Evolutionary conservation across 2,113 vertebrate genomes (phyloP).

Genomic region (Heteronetta atricapilla): DNA sequence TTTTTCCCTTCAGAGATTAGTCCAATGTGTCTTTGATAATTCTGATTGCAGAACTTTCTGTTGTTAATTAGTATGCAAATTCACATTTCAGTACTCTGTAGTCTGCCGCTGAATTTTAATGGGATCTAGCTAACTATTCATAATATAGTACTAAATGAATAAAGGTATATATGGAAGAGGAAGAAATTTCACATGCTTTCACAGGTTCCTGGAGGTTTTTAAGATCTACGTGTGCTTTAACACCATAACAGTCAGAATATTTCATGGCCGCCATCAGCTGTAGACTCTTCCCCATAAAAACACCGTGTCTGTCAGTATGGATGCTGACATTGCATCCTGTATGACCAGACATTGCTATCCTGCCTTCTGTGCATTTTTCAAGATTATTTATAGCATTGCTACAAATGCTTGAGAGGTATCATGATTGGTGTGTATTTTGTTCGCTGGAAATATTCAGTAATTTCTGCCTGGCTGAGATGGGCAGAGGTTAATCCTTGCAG

Average conservation of each 20-base stretch:
- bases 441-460: neutral
- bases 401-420: neutral
- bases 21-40: slow-evolving; percentile 22
- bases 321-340: neutral
- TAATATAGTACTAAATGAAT: neutral
- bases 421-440: neutral
- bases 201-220: neutral
- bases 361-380: neutral
- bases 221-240: neutral
- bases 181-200: neutral
- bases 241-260: neutral
- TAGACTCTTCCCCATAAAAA: neutral
- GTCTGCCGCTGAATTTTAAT: neutral
- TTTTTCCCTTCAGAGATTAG: slow-evolving; percentile 21
- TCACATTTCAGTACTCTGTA: neutral
- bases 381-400: neutral
- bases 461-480: neutral
- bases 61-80: slow-evolving; percentile 24
- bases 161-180: neutral
- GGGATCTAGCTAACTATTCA: neutral
- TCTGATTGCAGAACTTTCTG: neutral
- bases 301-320: neutral
- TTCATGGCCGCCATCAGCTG: neutral
- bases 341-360: neutral
- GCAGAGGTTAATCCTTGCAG: neutral